Evolutionary conservation across 1,140 invertebrate genomes (phyloP), one percentile per base, ranked within the genome.

Genomic region (Cydia splendana): DNA sequence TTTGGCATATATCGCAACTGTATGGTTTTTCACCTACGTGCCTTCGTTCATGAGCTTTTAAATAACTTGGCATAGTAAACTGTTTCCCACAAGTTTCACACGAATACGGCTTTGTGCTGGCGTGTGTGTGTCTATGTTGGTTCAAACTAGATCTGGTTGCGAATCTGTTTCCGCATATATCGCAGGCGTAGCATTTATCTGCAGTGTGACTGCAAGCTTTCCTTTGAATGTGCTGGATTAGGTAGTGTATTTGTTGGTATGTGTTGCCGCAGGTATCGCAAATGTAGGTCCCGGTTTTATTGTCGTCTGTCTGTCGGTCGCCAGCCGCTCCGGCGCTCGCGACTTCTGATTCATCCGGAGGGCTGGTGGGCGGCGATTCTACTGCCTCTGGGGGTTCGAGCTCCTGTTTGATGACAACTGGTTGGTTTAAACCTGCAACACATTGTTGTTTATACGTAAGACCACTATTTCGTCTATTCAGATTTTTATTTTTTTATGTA

Each of bases 1-100:
- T 51, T 15, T 51, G 13, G 9, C 48, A 51, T 51, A 51, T 15
- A 15, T 51, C 48, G 48, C 48, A 51, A 15, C 15, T 51, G 48
- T 15, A 51, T 15, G 48, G 48, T 4, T 4, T 51, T 15, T 51
- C 48, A 51, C 48, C 48, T 15, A 51, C 13, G 13, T 51, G 48
- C 15, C 48, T 51, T 4, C 48, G 48, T 15, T 51, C 48, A 51
- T 51, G 48, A 2, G 48, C 48, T 51, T 51, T 65, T 6, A 65
- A 20, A 65, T 24, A 20, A 24, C 57, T 65, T n/a, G 12, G 10
- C 9, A 24, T 1, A 20, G 20, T 65, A 65, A 65, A 65, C 57
- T 24, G 57, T n/a, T 65, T 65, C 13, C n/a, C 20, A 65, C 57
- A 65, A 65, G n/a, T 24, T 65, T 65, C n/a, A 65, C 57, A 65